A percentile compares a stretch with the other conserved stretches of the same genome.
These are phyloP conservation scores for Corythornis vintsioides DNA, from an alignment of 2,113 vertebrate genomes.

Conservation along the genomic window DNA sequence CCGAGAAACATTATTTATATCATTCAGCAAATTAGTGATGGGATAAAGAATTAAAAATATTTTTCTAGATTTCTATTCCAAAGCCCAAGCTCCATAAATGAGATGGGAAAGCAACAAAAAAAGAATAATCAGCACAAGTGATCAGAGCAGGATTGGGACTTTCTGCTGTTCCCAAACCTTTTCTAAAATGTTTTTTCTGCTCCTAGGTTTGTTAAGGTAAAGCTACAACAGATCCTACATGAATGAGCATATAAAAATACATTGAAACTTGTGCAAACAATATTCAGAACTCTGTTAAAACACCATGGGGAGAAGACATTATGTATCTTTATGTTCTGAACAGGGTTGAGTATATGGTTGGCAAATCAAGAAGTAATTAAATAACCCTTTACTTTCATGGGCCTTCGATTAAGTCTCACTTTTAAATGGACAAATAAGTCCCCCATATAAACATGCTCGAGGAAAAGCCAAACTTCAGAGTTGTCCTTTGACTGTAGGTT, in stretches of 20 bases:
- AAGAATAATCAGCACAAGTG: not conserved
- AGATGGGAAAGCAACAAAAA: not conserved
- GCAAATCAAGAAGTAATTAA: slow-evolving; percentile 50
- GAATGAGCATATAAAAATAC: not conserved
- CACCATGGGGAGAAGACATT: not conserved
- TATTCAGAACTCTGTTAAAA: not conserved
- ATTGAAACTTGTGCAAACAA: not conserved
- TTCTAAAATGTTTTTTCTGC: not conserved
- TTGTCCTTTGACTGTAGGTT: not conserved
- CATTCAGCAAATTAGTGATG: not conserved
- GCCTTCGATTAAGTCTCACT: slow-evolving; percentile 1
- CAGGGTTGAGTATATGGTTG: not conserved
- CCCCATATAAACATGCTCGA: not conserved
- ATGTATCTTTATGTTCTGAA: not conserved
- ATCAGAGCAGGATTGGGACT: not conserved
- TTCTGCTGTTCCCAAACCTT: not conserved
- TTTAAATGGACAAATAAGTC: not conserved
- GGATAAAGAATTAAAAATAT: not conserved
- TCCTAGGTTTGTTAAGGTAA: not conserved
- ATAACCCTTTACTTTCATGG: slow-evolving; percentile 32
- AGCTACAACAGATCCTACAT: not conserved
- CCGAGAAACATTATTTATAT: not conserved
- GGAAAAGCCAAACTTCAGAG: slow-evolving; percentile 4
- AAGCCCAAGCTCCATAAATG: not conserved
- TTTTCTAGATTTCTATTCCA: not conserved